These are phyloP conservation scores for Chromobotia macracanthus DNA, from an alignment of 2,797 vertebrate species.

Conservation along the genomic window DNA sequence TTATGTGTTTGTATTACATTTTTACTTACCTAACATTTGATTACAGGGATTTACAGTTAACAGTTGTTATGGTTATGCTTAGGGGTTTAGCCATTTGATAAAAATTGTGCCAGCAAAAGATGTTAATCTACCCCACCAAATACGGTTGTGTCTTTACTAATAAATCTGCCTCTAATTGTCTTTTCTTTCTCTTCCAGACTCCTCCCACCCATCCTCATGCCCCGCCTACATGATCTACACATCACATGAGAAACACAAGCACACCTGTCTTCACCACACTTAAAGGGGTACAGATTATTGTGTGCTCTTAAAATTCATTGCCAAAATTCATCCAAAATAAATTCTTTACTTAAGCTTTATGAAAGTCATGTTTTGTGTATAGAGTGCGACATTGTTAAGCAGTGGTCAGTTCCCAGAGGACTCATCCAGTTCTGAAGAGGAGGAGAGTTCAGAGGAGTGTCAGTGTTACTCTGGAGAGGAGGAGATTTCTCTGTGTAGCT, in stretches of 20 bases:
- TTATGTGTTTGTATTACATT: too few relatives aligned
- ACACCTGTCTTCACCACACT: constrained; percentile 89
- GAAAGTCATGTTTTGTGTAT: constrained; percentile 44
- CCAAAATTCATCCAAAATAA: neutral
- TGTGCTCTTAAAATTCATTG: neutral
- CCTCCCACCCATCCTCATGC: constrained; percentile 78
- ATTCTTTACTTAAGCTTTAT: neutral
- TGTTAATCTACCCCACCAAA: neutral
- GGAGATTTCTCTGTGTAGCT: constrained; percentile 84
- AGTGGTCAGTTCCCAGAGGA: constrained; percentile 87
- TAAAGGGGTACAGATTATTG: constrained; percentile 85
- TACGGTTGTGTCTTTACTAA: neutral
- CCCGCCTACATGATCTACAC: constrained; percentile 88
- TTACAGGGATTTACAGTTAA: too few relatives aligned
- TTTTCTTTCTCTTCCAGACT: constrained; percentile 75
- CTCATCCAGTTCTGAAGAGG: constrained; percentile 90
- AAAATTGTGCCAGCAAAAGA: too few relatives aligned
- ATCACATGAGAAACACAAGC: constrained; percentile 87
- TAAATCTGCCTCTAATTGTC: neutral
- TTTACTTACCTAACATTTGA: too few relatives aligned
- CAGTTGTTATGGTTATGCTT: neutral
- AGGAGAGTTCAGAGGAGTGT: constrained; percentile 89
- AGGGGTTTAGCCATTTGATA: neutral
- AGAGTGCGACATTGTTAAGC: constrained; percentile 95
- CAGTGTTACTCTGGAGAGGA: constrained; percentile 84